Percentiles rank a stretch among this genome's conserved stretches.
These are phyloP conservation scores for Trachurus trachurus DNA, from an alignment of 2,797 vertebrate species.

Conservation along the genomic window DNA sequence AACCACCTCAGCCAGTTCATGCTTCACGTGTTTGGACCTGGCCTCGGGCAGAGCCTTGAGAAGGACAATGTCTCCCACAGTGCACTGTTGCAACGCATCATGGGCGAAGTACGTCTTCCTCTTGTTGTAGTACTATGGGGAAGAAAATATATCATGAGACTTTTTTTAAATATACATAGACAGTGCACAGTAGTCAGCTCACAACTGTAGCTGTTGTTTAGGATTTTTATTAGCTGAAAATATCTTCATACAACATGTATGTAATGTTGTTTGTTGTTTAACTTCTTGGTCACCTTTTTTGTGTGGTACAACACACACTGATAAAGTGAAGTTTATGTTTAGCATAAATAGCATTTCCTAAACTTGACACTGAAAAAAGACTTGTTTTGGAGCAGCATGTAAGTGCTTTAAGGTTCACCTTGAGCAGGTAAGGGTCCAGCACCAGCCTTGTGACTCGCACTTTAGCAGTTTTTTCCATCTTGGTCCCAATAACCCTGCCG, in stretches of 20 bases:
- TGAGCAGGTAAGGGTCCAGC: conserved; percentile 93
- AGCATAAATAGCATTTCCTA: no score
- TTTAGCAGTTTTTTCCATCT: conserved; percentile 97
- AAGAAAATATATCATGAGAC: conserved; percentile 8
- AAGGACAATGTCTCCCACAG: conserved; percentile 93
- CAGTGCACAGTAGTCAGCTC: not conserved
- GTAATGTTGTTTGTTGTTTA: no score
- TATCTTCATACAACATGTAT: no score
- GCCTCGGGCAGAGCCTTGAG: conserved; percentile 92
- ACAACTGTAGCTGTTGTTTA: not conserved
- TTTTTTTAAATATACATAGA: not conserved
- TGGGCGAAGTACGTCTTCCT: conserved; percentile 98
- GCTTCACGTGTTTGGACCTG: conserved; percentile 93
- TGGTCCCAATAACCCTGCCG: conserved; percentile 95
- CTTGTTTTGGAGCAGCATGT: no score
- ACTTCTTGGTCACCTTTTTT: no score
- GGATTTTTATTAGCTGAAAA: not conserved
- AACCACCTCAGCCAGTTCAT: conserved; percentile 94
- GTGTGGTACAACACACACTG: no score
- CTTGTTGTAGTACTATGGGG: conserved; percentile 94
- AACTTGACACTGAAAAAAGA: no score
- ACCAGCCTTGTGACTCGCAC: conserved; percentile 95
- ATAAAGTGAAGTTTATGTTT: no score
- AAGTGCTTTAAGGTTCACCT: conserved; percentile 78
- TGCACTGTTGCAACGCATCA: conserved; percentile 92